A percentile compares a stretch with the other conserved stretches of the same genome.
phyloP scores from a whole-genome alignment of 2,797 vertebrate species.

The Pachyuromys duprasi region DNA sequence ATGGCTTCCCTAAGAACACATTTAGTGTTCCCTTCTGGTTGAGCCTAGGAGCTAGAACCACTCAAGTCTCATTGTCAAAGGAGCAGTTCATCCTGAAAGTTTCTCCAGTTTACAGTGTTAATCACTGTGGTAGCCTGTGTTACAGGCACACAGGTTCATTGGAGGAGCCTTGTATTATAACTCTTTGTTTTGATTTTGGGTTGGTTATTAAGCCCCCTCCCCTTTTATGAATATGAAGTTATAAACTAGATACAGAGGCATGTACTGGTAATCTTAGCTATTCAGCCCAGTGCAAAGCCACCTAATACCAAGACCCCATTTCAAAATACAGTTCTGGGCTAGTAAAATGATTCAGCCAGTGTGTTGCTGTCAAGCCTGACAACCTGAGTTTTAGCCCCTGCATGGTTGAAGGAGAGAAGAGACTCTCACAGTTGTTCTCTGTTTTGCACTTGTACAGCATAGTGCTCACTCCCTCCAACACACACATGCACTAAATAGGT shows the following conservation, averaged over 20 bases:
- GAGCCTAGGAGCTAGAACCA: background rate
- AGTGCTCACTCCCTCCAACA: no score
- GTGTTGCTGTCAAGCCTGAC: background rate
- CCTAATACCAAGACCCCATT: background rate
- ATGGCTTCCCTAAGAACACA: background rate
- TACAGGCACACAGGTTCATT: background rate
- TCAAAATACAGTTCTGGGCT: background rate
- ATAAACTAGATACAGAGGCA: background rate
- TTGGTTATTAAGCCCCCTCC: background rate
- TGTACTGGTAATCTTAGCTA: background rate
- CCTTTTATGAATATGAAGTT: background rate
- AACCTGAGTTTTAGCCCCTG: background rate
- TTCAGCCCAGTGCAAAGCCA: background rate
- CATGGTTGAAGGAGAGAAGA: background rate
- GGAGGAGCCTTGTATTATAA: background rate
- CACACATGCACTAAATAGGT: background rate
- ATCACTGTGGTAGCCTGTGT: background rate
- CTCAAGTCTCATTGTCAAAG: background rate
- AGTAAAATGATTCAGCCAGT: background rate
- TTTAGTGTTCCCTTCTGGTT: background rate
- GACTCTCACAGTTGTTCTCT: background rate
- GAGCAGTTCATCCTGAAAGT: background rate
- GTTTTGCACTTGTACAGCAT: no score
- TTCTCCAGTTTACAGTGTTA: background rate
- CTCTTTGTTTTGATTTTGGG: background rate